Conservation (phyloP, 2,113 vertebrate species). For the Crotophaga sulcirostris region DNA sequence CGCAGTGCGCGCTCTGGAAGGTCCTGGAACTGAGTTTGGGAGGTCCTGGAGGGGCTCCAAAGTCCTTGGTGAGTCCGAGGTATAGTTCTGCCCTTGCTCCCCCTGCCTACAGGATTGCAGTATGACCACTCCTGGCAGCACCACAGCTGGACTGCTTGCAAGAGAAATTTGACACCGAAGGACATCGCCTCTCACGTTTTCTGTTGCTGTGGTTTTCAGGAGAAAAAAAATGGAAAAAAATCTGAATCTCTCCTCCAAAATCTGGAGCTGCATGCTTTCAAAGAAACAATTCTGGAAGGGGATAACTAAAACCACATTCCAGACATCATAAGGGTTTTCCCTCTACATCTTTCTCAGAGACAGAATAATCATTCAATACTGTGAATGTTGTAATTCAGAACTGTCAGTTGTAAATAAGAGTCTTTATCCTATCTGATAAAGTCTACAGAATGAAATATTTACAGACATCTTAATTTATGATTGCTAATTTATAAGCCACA, state of each 20-base stretch:
- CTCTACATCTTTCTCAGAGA: neutral
- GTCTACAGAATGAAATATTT: neutral
- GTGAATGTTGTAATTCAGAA: no score
- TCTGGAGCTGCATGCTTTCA: neutral
- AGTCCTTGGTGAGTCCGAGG: no score
- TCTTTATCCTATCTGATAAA: neutral
- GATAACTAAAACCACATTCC: neutral
- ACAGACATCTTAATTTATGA: neutral
- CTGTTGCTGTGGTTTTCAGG: neutral
- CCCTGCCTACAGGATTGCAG: no score
- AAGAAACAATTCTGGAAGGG: neutral
- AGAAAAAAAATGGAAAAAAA: neutral
- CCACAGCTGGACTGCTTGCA: no score
- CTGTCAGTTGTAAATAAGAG: neutral
- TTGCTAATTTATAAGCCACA: neutral
- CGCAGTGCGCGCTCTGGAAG: no score
- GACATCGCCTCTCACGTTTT: neutral
- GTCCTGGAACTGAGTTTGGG: no score
- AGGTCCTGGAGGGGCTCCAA: no score
- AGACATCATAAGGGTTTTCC: neutral
- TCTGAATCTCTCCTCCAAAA: neutral
- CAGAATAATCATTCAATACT: neutral
- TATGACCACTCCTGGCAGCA: no score
- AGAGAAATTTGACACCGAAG: no score
- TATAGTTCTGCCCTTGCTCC: no score